Evolutionary conservation across 2,888 invertebrate genomes (phyloP).

Genomic region (Platypus cylindrus): DNA sequence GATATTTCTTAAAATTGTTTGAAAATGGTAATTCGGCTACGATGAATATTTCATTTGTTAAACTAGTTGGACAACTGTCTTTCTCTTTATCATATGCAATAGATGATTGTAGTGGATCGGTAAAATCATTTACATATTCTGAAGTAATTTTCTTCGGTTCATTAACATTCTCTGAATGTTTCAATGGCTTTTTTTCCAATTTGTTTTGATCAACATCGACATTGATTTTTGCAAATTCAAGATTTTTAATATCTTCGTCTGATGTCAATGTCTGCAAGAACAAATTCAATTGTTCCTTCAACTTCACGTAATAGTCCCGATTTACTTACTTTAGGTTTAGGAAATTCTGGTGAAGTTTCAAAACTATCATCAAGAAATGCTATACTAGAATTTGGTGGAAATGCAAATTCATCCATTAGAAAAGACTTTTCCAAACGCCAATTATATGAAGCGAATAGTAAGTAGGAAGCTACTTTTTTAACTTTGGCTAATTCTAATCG

Average conservation of each 20-base stretch:
- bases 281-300: too few relatives aligned
- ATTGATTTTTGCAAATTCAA: too few relatives aligned
- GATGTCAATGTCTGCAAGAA: too few relatives aligned
- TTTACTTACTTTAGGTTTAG: constrained; percentile 13
- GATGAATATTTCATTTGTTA: constrained; percentile 24
- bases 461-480: constrained; percentile 69
- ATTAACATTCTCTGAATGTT: constrained; percentile 43
- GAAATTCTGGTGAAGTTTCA: constrained; percentile 29
- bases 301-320: too few relatives aligned
- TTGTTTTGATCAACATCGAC: constrained; percentile 10
- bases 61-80: neutral
- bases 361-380: constrained; percentile 34
- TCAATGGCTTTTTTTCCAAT: constrained; percentile 37
- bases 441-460: constrained; percentile 79
- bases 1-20: constrained; percentile 59
- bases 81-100: constrained; percentile 4
- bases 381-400: constrained; percentile 48
- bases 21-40: constrained; percentile 48
- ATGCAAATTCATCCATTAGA: constrained; percentile 74
- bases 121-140: constrained; percentile 47
- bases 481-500: constrained; percentile 63
- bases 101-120: constrained; percentile 60
- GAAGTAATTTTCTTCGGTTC: constrained; percentile 11
- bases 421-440: constrained; percentile 87
- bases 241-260: too few relatives aligned